Evolutionary conservation across 2,797 vertebrate genomes (phyloP).

Genomic region (Miichthys miiuy): DNA sequence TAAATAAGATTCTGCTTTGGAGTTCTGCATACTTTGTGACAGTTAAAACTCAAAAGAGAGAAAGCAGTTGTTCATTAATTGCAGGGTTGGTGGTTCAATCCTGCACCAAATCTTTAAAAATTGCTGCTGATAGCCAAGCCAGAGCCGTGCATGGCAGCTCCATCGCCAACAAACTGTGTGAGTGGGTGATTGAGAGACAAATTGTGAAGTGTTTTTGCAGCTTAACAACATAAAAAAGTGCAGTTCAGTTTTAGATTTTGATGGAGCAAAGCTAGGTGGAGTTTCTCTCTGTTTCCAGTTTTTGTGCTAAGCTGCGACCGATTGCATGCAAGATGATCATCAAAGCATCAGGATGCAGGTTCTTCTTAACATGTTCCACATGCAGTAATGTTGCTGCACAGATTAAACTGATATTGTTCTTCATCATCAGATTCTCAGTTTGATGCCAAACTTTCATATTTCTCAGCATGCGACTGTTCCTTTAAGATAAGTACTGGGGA

Average conservation of each 20-base stretch:
- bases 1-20: constrained; percentile 7
- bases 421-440: constrained; percentile 26
- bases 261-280: background rate
- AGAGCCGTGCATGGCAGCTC: background rate
- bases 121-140: background rate
- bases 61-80: background rate
- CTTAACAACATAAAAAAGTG: background rate
- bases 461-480: constrained; percentile 39
- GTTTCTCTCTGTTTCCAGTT: background rate
- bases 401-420: constrained; percentile 23
- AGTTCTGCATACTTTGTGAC: background rate
- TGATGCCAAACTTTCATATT: constrained; percentile 17
- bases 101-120: background rate
- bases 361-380: constrained; percentile 17
- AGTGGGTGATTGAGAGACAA: background rate
- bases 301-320: background rate
- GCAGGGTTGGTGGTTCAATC: background rate
- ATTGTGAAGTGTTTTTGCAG: background rate
- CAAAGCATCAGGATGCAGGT: background rate
- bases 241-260: background rate
- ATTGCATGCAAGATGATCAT: background rate
- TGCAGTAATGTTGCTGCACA: background rate
- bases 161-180: background rate
- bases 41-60: background rate
- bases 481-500: constrained; percentile 37